Base-by-base conservation (phyloP, 2,113 vertebrate genomes). In the Microcebus jonahi region DNA sequence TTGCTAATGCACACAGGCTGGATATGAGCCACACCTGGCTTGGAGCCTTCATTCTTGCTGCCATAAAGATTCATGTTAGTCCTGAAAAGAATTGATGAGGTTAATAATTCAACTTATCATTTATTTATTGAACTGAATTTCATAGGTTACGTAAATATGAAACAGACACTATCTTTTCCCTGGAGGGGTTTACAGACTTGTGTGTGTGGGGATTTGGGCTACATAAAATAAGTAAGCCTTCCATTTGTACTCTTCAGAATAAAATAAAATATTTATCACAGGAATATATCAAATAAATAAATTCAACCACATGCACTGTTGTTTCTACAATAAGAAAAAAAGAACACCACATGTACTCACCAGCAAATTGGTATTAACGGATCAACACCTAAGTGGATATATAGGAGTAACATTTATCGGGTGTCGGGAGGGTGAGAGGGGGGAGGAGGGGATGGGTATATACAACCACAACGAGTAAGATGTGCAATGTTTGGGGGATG, bases 221-320 rank as follows among this genome's bases (percentile, higher is more conserved):
- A 57, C 6, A 39, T 65, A 45, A 93, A 90, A 81, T 65, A 31
- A 68, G 50, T 67, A 90, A 42, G 20, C 23, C 53, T 20, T 83
- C 68, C 29, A 39, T 36, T 90, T 82, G n/a, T 82, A 81, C 27
- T 68, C 34, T 34, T 82, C 27, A 61, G 31, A 85, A 34, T 59
- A 77, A 82, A 95, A 95, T 68, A 25, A 76, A 77, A 90, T 67
- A 83, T 50, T 61, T 76, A 45, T 88, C 17, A 84, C 85, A 90
- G 12, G n/a, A 48, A 21, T 89, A 63, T 34, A 23, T 23, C 59
- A 36, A 86, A 42, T 61, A 96, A 89, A 88, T 75, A 13, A 63
- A 70, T 31, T 50, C 23, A 65, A 2, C 73, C 25, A 8, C 20
- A 63, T 39, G 27, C 9, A 34, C 5, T 88, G 13, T 53, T 45